Base-by-base conservation (phyloP, 2,113 vertebrate genomes). In the Castor canadensis region DNA sequence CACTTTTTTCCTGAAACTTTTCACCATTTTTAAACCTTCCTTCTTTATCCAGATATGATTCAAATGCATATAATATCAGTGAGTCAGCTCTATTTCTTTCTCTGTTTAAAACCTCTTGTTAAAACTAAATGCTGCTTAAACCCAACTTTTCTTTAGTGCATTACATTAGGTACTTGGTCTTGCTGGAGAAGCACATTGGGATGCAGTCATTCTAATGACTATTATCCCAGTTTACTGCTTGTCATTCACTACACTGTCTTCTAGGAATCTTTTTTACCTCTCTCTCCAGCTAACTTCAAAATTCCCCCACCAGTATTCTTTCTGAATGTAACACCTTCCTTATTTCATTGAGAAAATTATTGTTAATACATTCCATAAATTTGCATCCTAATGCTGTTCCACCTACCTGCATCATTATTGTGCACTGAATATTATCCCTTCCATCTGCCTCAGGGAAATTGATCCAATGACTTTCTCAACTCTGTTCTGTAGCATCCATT, bases 341-440 rank as follows among this genome's bases (percentile, higher is more conserved):
- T 49, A 49, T 32, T 52, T 76, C 11, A 22, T 80, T 83, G 30
- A 87, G 56, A 64, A 94, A 87, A 38, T 60, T 35, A 6, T 47
- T 76, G 20, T 20, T 26, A 49, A 5, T 66, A 22, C 9, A 82
- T 24, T 66, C 12, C 35, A 38, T 64, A 45, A 40, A 32, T 52
- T 64, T 28, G 17, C 5, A 38, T 56, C 6, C 47, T 72, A 49
- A 43, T 26, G 4, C 15, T 3, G 30, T 26, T 81, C 1, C 16
- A 40, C 20, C 38, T 43, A 22, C 30, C n/a, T 83, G 6, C 35
- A 9, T 19, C 5, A 77, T 58, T 60, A 1, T 11, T 60, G 17
- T 38, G 8, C 6, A 30, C 0, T 0, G 30, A 52, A 52, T 40
- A 19, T 26, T 73, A 7, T 62, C 4, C n/a, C 9, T 45, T 28